phyloP scores from a whole-genome alignment of 2,113 vertebrate species.

The Phainopepla nitens region DNA sequence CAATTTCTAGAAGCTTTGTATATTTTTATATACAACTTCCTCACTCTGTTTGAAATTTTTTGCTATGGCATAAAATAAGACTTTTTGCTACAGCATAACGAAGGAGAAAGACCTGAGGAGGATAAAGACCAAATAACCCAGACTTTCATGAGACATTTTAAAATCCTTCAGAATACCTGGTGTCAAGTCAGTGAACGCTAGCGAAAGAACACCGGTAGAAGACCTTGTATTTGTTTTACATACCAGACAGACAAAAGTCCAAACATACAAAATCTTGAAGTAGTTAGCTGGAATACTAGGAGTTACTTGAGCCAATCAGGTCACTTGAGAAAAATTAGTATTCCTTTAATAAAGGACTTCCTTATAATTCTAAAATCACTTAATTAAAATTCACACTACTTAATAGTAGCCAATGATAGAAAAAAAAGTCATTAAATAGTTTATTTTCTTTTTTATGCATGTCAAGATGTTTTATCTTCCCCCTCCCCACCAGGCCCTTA shows the following conservation, averaged over 20 bases:
- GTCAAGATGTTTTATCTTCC: background rate
- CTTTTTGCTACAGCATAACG: background rate
- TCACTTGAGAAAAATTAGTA: background rate
- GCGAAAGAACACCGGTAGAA: fast-evolving
- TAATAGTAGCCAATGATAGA: background rate
- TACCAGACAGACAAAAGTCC: background rate
- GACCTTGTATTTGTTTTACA: background rate
- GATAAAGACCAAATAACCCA: background rate
- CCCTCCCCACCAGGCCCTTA: background rate
- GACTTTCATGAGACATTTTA: background rate
- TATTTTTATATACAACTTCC: background rate
- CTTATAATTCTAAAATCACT: background rate
- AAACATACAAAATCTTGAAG: background rate
- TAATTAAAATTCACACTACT: background rate
- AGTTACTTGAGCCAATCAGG: background rate
- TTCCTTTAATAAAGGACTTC: background rate
- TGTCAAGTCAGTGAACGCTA: background rate
- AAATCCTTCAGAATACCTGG: background rate
- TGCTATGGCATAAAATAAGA: background rate
- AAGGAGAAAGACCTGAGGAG: background rate
- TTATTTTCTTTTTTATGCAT: background rate
- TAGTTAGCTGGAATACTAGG: background rate
- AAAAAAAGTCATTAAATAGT: background rate
- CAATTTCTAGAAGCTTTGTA: background rate
- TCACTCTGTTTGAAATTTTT: background rate